Evolutionary conservation across 2,888 invertebrate species (phyloP).

Genomic region (Elmis aenea): DNA sequence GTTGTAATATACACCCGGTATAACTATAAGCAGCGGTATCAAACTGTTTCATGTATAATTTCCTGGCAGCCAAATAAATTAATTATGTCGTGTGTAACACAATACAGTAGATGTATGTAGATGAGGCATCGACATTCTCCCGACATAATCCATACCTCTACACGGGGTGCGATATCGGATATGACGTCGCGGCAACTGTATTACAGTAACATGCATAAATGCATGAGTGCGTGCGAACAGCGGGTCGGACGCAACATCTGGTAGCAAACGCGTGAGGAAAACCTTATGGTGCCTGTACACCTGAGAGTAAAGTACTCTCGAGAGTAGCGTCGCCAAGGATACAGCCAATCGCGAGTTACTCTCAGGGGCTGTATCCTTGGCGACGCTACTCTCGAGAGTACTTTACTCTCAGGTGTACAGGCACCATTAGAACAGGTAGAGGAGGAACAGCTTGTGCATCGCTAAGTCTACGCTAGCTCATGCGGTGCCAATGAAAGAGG

Average conservation of each 20-base stretch:
- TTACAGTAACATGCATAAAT: slow-evolving; percentile 33
- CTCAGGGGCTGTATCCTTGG: too few species aligned
- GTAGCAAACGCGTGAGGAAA: slow-evolving; percentile 17
- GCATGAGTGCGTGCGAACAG: slow-evolving; percentile 33
- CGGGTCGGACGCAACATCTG: slow-evolving; percentile 22
- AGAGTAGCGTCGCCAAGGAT: too few species aligned
- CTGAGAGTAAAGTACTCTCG: too few species aligned
- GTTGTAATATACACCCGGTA: too few species aligned
- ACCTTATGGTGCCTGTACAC: too few species aligned
- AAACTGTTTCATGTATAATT: too few species aligned
- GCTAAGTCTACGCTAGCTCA: slow-evolving; percentile 19
- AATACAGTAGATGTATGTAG: slow-evolving; percentile 13
- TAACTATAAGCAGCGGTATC: too few species aligned
- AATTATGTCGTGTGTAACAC: slow-evolving; percentile 10
- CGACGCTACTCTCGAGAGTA: too few species aligned
- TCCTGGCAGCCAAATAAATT: slow-evolving; percentile 7
- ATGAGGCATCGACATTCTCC: slow-evolving; percentile 14
- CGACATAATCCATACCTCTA: slow-evolving; percentile 16
- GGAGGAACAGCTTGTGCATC: slow-evolving; percentile 22
- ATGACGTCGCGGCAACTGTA: slow-evolving; percentile 24
- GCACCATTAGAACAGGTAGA: too few species aligned
- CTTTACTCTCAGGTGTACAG: too few species aligned
- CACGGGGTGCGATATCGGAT: slow-evolving; percentile 17
- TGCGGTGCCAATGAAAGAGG: slow-evolving; percentile 21
- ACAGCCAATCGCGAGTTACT: too few species aligned